Base-by-base conservation (phyloP, 2,888 invertebrate species). In the Mimachlamys varia region DNA sequence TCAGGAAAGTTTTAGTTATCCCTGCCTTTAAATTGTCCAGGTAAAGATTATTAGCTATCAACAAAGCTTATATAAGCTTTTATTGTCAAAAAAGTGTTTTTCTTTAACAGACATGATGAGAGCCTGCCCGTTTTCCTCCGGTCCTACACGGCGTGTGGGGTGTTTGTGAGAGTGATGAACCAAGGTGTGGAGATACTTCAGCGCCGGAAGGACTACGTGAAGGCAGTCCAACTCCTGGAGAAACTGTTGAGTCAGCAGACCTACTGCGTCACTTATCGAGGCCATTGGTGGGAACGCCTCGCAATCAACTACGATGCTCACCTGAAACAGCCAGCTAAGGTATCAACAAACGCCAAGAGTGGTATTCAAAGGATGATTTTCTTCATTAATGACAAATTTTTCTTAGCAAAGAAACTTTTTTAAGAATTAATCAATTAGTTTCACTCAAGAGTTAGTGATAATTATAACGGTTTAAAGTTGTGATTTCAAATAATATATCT, bases 281-380 rank as follows among this genome's bases (percentile, higher is more conserved):
- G 98, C 2, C 94, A 96, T 88, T 97, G 97, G 97, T 98, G 97
- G 95, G 97, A 97, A 49, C 97, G 98, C 93, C 97, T 98, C 90
- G 97, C 98, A 0, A 97, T 98, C 0, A 97, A 98, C 93, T 96
- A 97, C 44, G 97, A 98, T 90, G 97, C 97, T 92, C 97, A 97
- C 95, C 94, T 97, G 53, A 97, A 97, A 93, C 93, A 96, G 62
- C 96, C 95, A n/a, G 91, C 93, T 50, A 92, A 96, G 95, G 97
- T 97, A 91, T 27, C 7, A 4, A n/a, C 22, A 58, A 19, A 17
- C 19, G 19, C 3, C 19, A 10, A 10, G 1, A 58, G 53, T 53
- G 5, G 15, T 53, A 17, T 13, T 53, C 53, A 12, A 19, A 12
- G 3, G 44, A 44, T 44, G 44, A 44, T 44, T 44, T 7, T 44